phyloP scores from a whole-genome alignment of 1,140 invertebrate genomes.

The Megalonaias nervosa region DNA sequence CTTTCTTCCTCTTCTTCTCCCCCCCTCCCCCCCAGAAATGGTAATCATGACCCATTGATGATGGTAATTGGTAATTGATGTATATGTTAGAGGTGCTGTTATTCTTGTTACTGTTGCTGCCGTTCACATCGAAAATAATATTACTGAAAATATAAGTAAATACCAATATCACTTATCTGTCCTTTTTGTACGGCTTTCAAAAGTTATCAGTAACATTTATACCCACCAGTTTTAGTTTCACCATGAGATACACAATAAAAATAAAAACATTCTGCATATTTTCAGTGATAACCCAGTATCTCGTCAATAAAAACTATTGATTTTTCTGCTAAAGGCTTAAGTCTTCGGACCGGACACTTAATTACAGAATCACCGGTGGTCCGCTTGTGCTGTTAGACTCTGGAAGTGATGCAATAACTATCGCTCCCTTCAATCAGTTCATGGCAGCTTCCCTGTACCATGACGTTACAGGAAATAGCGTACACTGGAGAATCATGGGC shows the following conservation, averaged over 20 bases:
- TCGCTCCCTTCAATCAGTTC: constrained; percentile 45
- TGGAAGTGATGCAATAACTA: constrained; percentile 31
- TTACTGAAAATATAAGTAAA: too few species aligned
- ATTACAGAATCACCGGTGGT: constrained; percentile 32
- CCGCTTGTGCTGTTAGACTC: constrained; percentile 48
- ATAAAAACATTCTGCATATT: neutral
- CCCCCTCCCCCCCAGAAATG: too few species aligned
- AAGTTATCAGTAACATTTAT: neutral
- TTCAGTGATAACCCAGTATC: neutral
- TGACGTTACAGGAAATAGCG: neutral
- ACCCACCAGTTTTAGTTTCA: neutral
- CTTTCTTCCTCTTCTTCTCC: too few species aligned
- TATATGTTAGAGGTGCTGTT: too few species aligned
- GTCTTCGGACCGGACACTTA: neutral
- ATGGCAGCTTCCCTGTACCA: constrained; percentile 43
- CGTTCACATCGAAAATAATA: too few species aligned
- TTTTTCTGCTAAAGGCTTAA: constrained; percentile 1
- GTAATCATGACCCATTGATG: too few species aligned
- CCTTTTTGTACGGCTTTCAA: too few species aligned
- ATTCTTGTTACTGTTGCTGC: too few species aligned
- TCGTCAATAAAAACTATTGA: neutral
- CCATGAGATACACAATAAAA: neutral
- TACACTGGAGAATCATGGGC: constrained; percentile 52
- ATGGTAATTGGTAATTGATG: too few species aligned
- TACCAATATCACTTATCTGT: too few species aligned